phyloP scores from a whole-genome alignment of 2,797 vertebrate species.

The Lateolabrax maculatus region DNA sequence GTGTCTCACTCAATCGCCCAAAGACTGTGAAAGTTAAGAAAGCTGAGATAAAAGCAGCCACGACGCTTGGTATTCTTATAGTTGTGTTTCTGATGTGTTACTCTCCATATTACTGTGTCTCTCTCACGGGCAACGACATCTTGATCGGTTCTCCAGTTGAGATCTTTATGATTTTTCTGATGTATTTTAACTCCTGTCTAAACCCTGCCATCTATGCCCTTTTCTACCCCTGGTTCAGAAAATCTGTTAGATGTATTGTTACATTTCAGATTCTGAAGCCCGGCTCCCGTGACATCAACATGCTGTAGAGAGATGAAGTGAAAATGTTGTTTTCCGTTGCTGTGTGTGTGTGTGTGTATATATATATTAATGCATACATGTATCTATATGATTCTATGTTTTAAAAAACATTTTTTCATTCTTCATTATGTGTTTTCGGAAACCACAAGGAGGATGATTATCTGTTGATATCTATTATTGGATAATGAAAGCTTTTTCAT shows the following conservation, averaged over 20 bases:
- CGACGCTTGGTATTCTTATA: conserved; percentile 20
- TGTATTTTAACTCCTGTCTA: conserved; percentile 29
- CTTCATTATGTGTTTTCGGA: too few relatives aligned
- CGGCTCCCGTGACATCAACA: conserved; percentile 18
- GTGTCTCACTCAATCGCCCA: too few relatives aligned
- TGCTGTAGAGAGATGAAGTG: conserved; percentile 20
- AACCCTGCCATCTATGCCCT: too few relatives aligned
- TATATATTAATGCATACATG: too few relatives aligned
- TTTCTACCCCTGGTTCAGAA: conserved; percentile 40
- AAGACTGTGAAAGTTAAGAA: too few relatives aligned
- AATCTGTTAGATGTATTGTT: conserved; percentile 17
- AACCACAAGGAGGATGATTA: too few relatives aligned
- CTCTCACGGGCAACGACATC: neutral
- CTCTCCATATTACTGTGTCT: conserved; percentile 4
- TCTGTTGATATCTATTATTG: too few relatives aligned
- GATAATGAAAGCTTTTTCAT: too few relatives aligned
- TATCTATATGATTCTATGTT: too few relatives aligned
- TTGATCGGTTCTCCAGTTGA: neutral
- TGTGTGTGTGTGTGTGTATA: too few relatives aligned
- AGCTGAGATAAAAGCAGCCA: conserved; percentile 30
- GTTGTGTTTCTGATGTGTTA: conserved; percentile 12
- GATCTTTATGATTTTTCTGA: neutral
- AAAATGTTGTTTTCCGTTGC: too few relatives aligned
- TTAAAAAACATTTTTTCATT: too few relatives aligned
- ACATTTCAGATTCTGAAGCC: conserved; percentile 30